Base-by-base conservation (phyloP, 2,113 vertebrate species). In the Tichodroma muraria region DNA sequence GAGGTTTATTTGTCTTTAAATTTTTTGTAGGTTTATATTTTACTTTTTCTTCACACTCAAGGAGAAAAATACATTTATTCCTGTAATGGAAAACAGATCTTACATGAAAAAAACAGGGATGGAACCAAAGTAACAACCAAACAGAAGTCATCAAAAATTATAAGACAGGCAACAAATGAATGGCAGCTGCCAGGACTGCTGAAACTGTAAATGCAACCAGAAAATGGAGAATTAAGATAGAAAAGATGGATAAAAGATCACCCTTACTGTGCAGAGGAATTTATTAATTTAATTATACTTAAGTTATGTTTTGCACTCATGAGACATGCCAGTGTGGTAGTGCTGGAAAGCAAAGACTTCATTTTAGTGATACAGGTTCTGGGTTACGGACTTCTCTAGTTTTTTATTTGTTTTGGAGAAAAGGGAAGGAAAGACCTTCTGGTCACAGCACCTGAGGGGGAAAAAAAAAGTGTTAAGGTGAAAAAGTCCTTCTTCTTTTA, bases 391-490 rank as follows among this genome's bases (percentile, higher is more conserved):
- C 25, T 59, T 42, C 47, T 44, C 16, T 22, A 38, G 33, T 16
- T 42, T 76, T 7, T 8, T 31, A 6, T 14, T 33, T 45, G 13
- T 49, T 94, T 37, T 44, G 3, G 11, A 71, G 8, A 31, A 88
- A 81, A 76, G 40, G 4, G 2, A 27, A 70, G 31, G 33, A 56
- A 75, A 71, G 12, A 44, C 6, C 4, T 57, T 30, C 24, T 60
- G 18, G 4, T 50, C 27, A 68, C 6, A 28, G 16, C 2, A 40
- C 0, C 8, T 14, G 11, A 54, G 4, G 6, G 5, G 0, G 1
- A 4, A 47, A 57, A 47, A 47, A 11, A 14, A 4, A 25, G 3
- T 1, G 1, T 14, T 80, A 19, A 40, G 2, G 11, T 71, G 11
- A 79, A 59, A 64, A 24, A 45, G 25, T 22, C 42, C 11, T 54